Conservation (phyloP, 92 coral and sea anemone species). For the Isaurus tuberculatus region DNA sequence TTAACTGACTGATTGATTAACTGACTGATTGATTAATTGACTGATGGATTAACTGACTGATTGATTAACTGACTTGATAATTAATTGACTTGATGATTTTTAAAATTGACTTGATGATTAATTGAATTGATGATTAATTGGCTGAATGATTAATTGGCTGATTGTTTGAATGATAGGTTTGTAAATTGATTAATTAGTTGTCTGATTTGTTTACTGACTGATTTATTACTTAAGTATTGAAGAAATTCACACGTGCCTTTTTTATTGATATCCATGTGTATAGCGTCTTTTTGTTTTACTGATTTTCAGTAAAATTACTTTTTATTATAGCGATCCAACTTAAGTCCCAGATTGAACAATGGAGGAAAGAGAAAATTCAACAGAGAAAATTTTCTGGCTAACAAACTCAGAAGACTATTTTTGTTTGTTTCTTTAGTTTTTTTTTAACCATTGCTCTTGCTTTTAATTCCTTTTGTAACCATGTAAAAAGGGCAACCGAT, state of each 20-base stretch:
- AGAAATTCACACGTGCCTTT: too few relatives aligned
- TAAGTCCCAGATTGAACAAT: slow-evolving; percentile 67
- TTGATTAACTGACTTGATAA: background rate
- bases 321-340: slow-evolving; percentile 70
- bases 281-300: too few relatives aligned
- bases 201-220: too few relatives aligned
- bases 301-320: too few relatives aligned
- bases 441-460: background rate
- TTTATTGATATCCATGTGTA: background rate
- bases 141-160: too few relatives aligned
- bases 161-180: too few relatives aligned
- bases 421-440: background rate
- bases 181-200: too few relatives aligned
- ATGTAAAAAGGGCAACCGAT: background rate
- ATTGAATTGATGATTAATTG: too few relatives aligned
- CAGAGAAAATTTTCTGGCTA: slow-evolving; percentile 29
- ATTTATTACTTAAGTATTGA: too few relatives aligned
- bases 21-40: background rate
- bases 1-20: background rate
- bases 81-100: background rate
- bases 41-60: background rate
- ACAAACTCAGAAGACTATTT: background rate
- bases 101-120: too few relatives aligned
- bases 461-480: background rate
- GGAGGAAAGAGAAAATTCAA: slow-evolving; percentile 58